Conservation (phyloP, 2,888 invertebrate species). For the Carpatolechia fugitivella region DNA sequence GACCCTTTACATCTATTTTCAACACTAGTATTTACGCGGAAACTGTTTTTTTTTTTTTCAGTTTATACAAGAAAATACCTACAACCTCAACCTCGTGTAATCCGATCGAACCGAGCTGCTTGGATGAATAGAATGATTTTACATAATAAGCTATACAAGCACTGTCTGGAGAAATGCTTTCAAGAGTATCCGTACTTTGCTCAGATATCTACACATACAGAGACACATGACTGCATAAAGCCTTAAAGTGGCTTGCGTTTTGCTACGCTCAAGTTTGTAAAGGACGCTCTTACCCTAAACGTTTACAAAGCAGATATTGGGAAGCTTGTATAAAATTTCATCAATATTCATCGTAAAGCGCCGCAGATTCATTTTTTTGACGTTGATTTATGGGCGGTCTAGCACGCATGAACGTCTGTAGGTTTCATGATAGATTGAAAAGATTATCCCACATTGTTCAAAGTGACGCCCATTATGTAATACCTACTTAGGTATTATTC, state of each 20-base stretch:
- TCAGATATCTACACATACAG: constrained; percentile 8
- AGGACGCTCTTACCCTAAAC: constrained; percentile 15
- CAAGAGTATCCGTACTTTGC: constrained; percentile 1
- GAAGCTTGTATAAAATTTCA: constrained; percentile 45
- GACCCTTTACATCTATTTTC: no score
- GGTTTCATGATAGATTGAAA: constrained; percentile 32
- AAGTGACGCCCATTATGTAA: neutral
- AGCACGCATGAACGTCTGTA: constrained; percentile 44
- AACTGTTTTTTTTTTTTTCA: constrained; percentile 32
- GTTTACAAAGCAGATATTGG: constrained; percentile 34
- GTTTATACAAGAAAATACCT: constrained; percentile 24
- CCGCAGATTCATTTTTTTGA: constrained; percentile 63
- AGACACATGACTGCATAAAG: constrained; percentile 9
- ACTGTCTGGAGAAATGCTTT: constrained; percentile 1
- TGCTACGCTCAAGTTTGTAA: neutral
- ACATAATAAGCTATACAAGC: constrained; percentile 32
- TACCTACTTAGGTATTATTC: neutral
- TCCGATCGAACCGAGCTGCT: constrained; percentile 21
- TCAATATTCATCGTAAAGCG: constrained; percentile 67
- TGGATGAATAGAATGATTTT: constrained; percentile 33
- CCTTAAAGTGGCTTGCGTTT: constrained; percentile 11
- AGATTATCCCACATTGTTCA: constrained; percentile 28
- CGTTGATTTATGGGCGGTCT: constrained; percentile 57
- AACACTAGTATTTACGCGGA: constrained; percentile 24
- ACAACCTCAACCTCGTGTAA: constrained; percentile 18